Evolutionary conservation across 2,113 vertebrate species (phyloP).

Genomic region (Smithornis capensis): DNA sequence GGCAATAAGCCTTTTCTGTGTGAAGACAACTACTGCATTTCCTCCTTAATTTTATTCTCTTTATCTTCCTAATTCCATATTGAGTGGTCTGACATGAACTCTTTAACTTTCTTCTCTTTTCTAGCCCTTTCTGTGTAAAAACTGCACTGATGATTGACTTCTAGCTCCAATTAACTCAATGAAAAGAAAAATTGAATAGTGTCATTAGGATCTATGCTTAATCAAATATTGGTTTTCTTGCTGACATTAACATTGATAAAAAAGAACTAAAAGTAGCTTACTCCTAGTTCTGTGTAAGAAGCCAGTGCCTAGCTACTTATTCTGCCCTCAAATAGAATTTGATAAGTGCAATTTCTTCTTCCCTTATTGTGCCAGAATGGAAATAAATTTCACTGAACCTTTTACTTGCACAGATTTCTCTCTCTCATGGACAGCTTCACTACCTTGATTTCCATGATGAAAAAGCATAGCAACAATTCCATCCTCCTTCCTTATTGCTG

Average conservation of each 20-base stretch:
- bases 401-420: not conserved
- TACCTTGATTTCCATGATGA: not conserved
- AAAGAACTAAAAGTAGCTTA: not conserved
- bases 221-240: not conserved
- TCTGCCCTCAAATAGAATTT: not conserved
- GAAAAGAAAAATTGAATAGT: not conserved
- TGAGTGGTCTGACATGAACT: not conserved
- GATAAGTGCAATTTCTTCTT: not conserved
- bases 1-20: not conserved
- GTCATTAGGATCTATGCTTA: not conserved
- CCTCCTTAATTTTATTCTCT: accelerated
- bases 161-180: not conserved
- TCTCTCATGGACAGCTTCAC: not conserved
- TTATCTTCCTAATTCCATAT: not conserved
- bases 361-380: not conserved
- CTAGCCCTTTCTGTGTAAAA: not conserved
- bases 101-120: not conserved
- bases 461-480: not conserved
- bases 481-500: not conserved
- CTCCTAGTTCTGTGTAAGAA: not conserved
- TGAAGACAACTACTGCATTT: not conserved
- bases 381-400: not conserved
- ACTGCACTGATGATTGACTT: not conserved
- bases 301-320: accelerated
- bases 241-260: not conserved